Evolutionary conservation across 2,797 vertebrate species (phyloP).

Genomic region (Strix occidentalis): DNA sequence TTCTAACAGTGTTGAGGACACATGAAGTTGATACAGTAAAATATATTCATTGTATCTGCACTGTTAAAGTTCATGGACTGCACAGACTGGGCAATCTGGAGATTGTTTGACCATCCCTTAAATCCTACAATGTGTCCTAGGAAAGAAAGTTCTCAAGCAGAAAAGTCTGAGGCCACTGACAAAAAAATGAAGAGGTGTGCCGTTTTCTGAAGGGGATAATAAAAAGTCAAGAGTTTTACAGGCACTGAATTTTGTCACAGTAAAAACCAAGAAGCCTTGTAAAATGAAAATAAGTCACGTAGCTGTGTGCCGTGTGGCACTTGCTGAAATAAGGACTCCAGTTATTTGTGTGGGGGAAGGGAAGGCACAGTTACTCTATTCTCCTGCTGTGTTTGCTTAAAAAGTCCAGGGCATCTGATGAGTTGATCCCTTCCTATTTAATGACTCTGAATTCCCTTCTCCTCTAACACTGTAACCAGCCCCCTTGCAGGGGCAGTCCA

Average conservation of each 20-base stretch:
- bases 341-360: background rate
- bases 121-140: background rate
- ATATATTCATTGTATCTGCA: background rate
- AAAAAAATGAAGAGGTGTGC: background rate
- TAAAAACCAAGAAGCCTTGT: background rate
- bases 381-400: slow-evolving; percentile 20
- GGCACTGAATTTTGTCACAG: slow-evolving; percentile 8
- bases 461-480: background rate
- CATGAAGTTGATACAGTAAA: background rate
- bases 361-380: background rate
- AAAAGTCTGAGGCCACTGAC: background rate
- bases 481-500: background rate
- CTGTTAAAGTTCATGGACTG: background rate
- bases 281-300: background rate
- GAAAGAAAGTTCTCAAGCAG: background rate
- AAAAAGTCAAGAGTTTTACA: background rate
- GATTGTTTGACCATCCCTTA: background rate
- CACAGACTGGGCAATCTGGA: background rate
- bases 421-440: slow-evolving; percentile 30
- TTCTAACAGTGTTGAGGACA: background rate
- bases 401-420: background rate
- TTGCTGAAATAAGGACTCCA: slow-evolving; percentile 11
- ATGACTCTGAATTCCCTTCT: slow-evolving; percentile 43
- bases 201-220: background rate
- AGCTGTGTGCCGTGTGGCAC: background rate